Evolutionary conservation across 1,140 invertebrate genomes (phyloP).

Genomic region (Lepidurus apus): DNA sequence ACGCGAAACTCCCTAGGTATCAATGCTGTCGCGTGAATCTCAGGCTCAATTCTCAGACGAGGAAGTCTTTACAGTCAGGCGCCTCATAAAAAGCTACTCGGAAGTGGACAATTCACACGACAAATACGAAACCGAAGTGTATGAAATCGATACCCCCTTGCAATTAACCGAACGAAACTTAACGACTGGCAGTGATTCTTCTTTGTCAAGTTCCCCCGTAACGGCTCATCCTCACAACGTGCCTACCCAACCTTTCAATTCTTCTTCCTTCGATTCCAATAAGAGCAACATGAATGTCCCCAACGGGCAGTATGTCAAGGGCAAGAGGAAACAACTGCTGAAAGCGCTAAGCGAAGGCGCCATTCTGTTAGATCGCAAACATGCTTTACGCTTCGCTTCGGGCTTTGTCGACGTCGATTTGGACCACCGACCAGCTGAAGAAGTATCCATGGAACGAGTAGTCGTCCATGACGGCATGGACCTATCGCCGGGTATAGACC

Average conservation of each 20-base stretch:
- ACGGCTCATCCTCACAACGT: conserved; percentile 34
- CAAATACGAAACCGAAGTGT: conserved; percentile 22
- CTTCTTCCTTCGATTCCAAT: conserved; percentile 35
- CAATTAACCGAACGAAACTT: conserved; percentile 2
- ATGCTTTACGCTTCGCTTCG: conserved; percentile 40
- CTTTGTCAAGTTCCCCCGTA: conserved; percentile 23
- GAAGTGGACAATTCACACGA: conserved; percentile 54
- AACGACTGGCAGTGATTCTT: not conserved
- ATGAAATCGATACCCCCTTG: not conserved
- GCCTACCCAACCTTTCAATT: conserved; percentile 32
- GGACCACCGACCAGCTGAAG: conserved; percentile 26
- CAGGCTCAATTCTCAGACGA: conserved; percentile 23
- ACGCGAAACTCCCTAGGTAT: not conserved
- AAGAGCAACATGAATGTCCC: conserved; percentile 32
- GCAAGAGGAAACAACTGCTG: conserved; percentile 56
- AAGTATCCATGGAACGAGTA: conserved; percentile 33
- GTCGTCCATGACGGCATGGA: conserved; percentile 30
- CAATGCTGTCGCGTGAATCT: not conserved
- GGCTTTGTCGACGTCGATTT: conserved; percentile 40
- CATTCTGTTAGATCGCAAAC: conserved; percentile 59
- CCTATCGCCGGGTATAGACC: not conserved
- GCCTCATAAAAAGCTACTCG: conserved; percentile 75
- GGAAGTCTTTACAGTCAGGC: conserved; percentile 53
- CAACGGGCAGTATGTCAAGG: conserved; percentile 24
- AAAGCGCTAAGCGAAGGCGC: conserved; percentile 76